Conservation (phyloP, 2,113 vertebrate species). For the Pipra filicauda region DNA sequence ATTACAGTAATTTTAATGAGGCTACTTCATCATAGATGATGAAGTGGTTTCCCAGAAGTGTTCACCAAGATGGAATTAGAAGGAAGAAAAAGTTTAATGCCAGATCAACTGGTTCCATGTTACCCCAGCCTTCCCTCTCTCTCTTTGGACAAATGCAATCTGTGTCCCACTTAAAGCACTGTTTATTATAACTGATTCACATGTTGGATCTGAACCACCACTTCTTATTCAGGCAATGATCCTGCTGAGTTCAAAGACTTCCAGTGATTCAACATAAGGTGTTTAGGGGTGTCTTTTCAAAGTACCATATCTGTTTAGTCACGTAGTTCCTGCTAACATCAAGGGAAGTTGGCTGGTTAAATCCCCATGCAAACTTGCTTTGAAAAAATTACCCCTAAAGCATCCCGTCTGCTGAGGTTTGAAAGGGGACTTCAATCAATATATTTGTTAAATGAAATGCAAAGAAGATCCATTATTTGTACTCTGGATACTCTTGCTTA, state of each 20-base stretch:
- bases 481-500: neutral
- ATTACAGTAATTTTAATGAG: neutral
- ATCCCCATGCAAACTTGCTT: slow-evolving; percentile 44
- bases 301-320: neutral
- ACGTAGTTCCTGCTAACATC: slow-evolving; percentile 40
- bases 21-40: neutral
- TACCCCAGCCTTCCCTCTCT: neutral
- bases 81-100: neutral
- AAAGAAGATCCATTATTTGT: slow-evolving; percentile 37
- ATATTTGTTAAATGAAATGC: slow-evolving; percentile 63
- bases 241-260: slow-evolving; percentile 55
- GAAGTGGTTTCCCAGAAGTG: neutral
- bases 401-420: slow-evolving; percentile 48
- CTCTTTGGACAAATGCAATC: neutral
- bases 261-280: slow-evolving; percentile 11
- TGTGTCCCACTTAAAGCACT: neutral
- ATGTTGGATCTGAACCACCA: neutral
- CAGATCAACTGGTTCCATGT: neutral
- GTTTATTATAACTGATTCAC: neutral
- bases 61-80: neutral
- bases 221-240: slow-evolving; percentile 24
- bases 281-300: slow-evolving; percentile 52
- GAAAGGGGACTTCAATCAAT: slow-evolving; percentile 59
- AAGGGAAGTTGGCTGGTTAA: slow-evolving; percentile 54
- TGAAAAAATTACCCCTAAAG: slow-evolving; percentile 67